Evolutionary conservation across 2,797 vertebrate genomes (phyloP).

Genomic region (Danio choprae): DNA sequence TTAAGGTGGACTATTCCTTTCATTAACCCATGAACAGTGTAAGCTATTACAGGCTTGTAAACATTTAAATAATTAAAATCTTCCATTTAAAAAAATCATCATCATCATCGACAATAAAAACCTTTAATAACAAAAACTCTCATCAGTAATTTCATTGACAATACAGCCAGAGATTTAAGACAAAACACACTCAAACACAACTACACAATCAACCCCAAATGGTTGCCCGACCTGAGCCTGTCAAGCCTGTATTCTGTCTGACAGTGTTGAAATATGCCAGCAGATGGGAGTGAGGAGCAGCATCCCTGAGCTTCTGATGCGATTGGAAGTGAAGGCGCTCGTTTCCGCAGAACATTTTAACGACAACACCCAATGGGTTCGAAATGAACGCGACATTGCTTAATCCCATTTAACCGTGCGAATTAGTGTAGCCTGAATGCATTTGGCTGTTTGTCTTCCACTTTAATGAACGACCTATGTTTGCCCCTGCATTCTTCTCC

Average conservation of each 20-base stretch:
- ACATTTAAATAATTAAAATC: no score
- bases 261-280: conserved; percentile 23
- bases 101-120: background rate
- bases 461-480: background rate
- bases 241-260: conserved; percentile 6
- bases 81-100: background rate
- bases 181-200: background rate
- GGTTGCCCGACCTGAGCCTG: conserved; percentile 28
- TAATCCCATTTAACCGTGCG: conserved; percentile 20
- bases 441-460: conserved; percentile 41
- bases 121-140: background rate
- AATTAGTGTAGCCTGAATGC: conserved; percentile 38
- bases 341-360: conserved; percentile 55
- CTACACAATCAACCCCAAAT: background rate
- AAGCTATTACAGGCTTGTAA: no score
- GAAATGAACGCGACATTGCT: conserved; percentile 34
- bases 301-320: conserved; percentile 25
- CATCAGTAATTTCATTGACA: background rate
- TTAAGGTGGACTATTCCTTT: no score
- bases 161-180: background rate
- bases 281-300: conserved; percentile 50
- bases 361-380: conserved; percentile 39
- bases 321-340: conserved; percentile 55
- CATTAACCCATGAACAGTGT: no score
- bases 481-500: background rate